phyloP scores from a whole-genome alignment of 2,113 vertebrate genomes.

The Epinephelus lanceolatus region DNA sequence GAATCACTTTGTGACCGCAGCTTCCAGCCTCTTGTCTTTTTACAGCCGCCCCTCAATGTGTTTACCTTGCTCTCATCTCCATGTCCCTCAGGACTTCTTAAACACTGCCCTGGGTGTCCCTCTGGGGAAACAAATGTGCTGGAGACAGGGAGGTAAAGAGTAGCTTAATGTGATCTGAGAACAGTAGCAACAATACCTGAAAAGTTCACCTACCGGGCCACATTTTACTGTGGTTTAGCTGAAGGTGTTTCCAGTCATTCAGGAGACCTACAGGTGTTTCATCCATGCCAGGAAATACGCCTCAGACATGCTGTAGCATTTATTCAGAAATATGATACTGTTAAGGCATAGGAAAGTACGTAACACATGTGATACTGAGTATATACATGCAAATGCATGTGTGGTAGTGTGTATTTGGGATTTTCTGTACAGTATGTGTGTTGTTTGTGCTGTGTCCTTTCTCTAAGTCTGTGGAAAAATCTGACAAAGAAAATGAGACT shows the following conservation, averaged over 20 bases:
- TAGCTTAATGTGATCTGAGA: conserved; percentile 36
- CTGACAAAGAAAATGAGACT: not conserved
- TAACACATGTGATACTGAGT: not conserved
- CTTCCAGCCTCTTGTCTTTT: conserved; percentile 54
- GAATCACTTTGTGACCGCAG: conserved; percentile 38
- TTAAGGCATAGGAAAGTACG: conserved; percentile 26
- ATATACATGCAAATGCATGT: conserved; percentile 12
- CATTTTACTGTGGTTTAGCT: conserved; percentile 38
- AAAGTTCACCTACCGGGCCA: conserved; percentile 52
- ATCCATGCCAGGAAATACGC: conserved; percentile 50
- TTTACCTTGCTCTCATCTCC: conserved; percentile 65
- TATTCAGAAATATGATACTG: conserved; percentile 30
- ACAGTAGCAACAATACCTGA: conserved; percentile 59
- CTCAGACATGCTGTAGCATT: conserved; percentile 8
- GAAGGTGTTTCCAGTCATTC: conserved; percentile 53
- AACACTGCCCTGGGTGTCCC: conserved; percentile 36
- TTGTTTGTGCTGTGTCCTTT: conserved; percentile 14
- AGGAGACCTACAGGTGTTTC: conserved; percentile 52
- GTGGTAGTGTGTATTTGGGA: not conserved
- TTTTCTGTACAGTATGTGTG: not conserved
- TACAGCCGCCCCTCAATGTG: conserved; percentile 33
- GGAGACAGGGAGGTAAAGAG: conserved; percentile 48
- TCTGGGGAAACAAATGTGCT: conserved; percentile 26
- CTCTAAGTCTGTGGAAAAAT: not conserved
- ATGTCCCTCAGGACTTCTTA: conserved; percentile 53